phyloP scores from a whole-genome alignment of 2,113 vertebrate genomes.

The Callopanchax toddi region DNA sequence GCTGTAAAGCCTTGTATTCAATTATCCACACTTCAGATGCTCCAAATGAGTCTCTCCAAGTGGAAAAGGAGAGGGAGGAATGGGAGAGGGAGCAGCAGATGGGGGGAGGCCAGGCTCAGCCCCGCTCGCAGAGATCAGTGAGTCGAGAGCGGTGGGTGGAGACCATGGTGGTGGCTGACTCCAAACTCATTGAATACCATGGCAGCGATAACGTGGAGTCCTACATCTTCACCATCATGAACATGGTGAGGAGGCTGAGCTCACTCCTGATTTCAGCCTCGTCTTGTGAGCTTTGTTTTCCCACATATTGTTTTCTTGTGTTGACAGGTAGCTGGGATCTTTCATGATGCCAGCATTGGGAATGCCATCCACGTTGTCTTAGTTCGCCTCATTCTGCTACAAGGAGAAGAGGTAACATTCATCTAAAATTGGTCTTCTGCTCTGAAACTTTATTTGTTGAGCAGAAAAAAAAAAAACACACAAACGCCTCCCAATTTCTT shows the following conservation, averaged over 20 bases:
- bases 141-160: conserved; percentile 97
- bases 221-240: conserved; percentile 98
- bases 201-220: conserved; percentile 92
- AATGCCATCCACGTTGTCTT: conserved; percentile 95
- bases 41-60: conserved; percentile 66
- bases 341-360: conserved; percentile 95
- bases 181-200: conserved; percentile 95
- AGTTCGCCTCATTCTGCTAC: conserved; percentile 93
- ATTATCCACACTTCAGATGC: conserved; percentile 76
- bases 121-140: conserved; percentile 84
- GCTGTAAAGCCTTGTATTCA: conserved; percentile 7
- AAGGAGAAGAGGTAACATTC: conserved; percentile 90
- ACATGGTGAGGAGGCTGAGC: conserved; percentile 87
- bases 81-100: conserved; percentile 49
- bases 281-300: not conserved
- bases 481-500: too few relatives aligned
- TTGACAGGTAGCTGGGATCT: conserved; percentile 90
- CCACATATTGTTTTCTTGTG: not conserved
- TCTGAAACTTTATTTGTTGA: too few relatives aligned
- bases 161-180: conserved; percentile 95
- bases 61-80: conserved; percentile 78
- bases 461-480: too few relatives aligned
- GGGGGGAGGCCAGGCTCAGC: conserved; percentile 8
- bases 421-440: not conserved
- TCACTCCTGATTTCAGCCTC: not conserved